Base-by-base conservation (phyloP, 2,888 invertebrate species). In the Drosophila eohydei region DNA sequence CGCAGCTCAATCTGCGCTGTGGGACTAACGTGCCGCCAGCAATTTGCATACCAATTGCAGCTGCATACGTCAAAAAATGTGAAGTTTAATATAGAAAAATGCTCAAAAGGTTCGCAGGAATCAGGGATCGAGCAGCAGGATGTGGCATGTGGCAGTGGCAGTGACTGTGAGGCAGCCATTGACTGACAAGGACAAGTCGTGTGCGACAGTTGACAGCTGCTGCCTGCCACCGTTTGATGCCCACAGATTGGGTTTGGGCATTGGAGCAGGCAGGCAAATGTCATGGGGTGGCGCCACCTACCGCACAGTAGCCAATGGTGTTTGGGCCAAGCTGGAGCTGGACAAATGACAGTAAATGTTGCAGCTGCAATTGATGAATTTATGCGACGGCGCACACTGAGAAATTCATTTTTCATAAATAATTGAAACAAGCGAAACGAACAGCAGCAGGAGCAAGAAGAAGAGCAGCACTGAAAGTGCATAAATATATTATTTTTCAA, bases 51-150 rank as follows among this genome's bases (percentile, higher is more conserved):
- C 86, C 90, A 82, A 88, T 84, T 89, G 82, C 88, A 83, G 57
- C 68, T 68, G 73, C 84, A 76, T 78, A 88, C 85, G 88, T 85
- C 90, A 89, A 89, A 84, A 84, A 89, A 74, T 89, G 90, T 84
- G 77, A 90, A 89, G 87, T 90, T 90, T 90, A 87, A 88, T 90
- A 88, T 88, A 84, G 88, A 89, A 90, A 90, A 88, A 89, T 87
- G 71, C 79, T 85, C 70, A 80, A 77, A 55, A 56, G 56, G 51
- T 11, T 54, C 28, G 32, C n/a, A 36, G 74, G 66, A 46, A 41
- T 46, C 65, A 30, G 50, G 59, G 5, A 21, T 32, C 44, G 34
- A 36, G n/a, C 38, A 32, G 21, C 30, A 43, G 59, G 51, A 38
- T 32, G 59, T 21, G 30, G n/a, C 34, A n/a, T 28, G 59, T 21